Base-by-base conservation (phyloP, 2,797 vertebrate species). In the Tokudaia muenninki region DNA sequence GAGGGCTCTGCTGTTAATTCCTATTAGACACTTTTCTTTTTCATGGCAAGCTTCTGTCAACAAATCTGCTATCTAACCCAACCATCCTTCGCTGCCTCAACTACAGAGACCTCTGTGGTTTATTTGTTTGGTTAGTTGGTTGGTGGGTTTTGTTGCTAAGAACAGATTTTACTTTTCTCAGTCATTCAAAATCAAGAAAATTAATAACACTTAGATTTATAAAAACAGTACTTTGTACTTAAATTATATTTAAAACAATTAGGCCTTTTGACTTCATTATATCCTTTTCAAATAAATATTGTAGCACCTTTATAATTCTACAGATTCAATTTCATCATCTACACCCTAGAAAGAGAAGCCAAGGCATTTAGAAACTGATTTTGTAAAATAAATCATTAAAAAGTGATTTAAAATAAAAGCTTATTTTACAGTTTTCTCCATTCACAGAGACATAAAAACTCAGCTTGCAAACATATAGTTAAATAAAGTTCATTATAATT, bases 321-420 rank as follows among this genome's bases (percentile, higher is more conserved):
- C 7, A 67, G 6, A 31, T n/a, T 14, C 5, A 61, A 70, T 26
- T 55, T 77, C 12, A 55, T 47, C 24, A 14, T 92, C 21, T 72
- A 70, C 14, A 8, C 50, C 63, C 90, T 4, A 87, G 29, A 72
- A 77, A 59, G 87, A 84, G 65, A 95, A 92, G 74, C 37, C 55
- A 44, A 96, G 24, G 19, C 22, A 77, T 41, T 57, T 17, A 80
- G 26, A 96, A 93, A 91, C 7, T 52, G 8, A 87, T 87, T 97
- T 88, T 19, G 80, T 6, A 72, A 96, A 97, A 91, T 74, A 84
- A 95, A 47, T 84, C 74, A 88, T 82, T 86, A 79, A 87, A 55
- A 80, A 50, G 72, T 83, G 2, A 91, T 77, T 67, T 90, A 84
- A 9, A 81, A 87, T 63, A 52, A 90, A 95, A 88, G 2, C 8